Evolutionary conservation across 2,888 invertebrate genomes (phyloP).

Genomic region (Atrina japonica): DNA sequence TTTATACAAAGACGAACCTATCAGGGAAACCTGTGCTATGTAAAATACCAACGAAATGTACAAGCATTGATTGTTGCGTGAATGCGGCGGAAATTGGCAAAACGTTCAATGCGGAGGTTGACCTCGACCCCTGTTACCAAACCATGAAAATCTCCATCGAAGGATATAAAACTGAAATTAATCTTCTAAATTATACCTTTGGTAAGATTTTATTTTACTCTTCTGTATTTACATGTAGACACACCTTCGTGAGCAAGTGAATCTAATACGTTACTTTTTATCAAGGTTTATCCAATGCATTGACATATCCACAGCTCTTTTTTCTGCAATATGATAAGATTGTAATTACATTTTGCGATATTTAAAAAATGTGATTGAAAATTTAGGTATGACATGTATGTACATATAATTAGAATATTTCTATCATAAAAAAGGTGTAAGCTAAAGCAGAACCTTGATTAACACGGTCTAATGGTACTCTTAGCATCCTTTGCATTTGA

Average conservation of each 20-base stretch:
- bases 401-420: no score
- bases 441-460: no score
- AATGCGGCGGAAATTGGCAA: constrained; percentile 29
- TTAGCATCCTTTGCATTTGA: no score
- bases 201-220: neutral
- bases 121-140: constrained; percentile 41
- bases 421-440: no score
- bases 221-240: neutral
- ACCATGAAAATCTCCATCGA: constrained; percentile 41
- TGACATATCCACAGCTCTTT: neutral
- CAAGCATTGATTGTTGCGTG: constrained; percentile 45
- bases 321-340: no score
- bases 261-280: no score
- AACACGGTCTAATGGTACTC: no score
- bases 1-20: neutral
- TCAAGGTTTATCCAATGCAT: no score
- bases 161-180: constrained; percentile 9
- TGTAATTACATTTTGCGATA: no score
- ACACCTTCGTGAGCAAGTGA: neutral
- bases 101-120: constrained; percentile 32
- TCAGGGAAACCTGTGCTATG: neutral
- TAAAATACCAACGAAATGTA: constrained; percentile 6
- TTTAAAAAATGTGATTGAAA: no score
- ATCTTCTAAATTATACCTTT: constrained; percentile 18
- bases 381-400: no score